phyloP scores from a whole-genome alignment of 2,113 vertebrate species.

The Crypturellus undulatus region DNA sequence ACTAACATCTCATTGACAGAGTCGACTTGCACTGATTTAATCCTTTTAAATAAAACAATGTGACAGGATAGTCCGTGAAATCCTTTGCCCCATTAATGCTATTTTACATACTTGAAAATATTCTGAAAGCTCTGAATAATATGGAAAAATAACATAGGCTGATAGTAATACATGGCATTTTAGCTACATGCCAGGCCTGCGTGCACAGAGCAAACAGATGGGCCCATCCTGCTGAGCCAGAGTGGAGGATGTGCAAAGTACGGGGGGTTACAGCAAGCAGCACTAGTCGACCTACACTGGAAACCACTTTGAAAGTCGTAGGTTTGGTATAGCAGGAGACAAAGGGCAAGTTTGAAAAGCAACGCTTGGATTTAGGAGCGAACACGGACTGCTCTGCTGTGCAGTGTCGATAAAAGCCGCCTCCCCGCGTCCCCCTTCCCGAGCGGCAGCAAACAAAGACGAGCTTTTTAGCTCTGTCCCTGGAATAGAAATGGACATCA shows the following conservation, averaged over 20 bases:
- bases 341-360: not conserved
- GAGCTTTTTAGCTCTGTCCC: constrained; percentile 51
- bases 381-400: not conserved
- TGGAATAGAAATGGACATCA: constrained; percentile 61
- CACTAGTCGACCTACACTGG: not conserved
- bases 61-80: not conserved
- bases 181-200: not conserved
- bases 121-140: not conserved
- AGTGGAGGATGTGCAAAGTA: not conserved
- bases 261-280: not conserved
- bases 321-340: not conserved
- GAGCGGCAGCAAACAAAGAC: constrained; percentile 48
- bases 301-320: not conserved
- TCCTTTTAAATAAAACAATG: not conserved
- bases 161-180: not conserved
- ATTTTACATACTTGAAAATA: not conserved
- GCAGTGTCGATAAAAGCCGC: constrained; percentile 4
- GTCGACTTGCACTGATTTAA: constrained; percentile 7
- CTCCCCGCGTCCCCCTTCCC: not conserved
- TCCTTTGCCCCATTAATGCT: not conserved
- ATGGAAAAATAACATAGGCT: not conserved
- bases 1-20: not conserved
- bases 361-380: not conserved
- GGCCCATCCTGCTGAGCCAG: not conserved
- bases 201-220: not conserved